phyloP scores from a whole-genome alignment of 1,140 invertebrate genomes.

The Neuroterus valhalla region DNA sequence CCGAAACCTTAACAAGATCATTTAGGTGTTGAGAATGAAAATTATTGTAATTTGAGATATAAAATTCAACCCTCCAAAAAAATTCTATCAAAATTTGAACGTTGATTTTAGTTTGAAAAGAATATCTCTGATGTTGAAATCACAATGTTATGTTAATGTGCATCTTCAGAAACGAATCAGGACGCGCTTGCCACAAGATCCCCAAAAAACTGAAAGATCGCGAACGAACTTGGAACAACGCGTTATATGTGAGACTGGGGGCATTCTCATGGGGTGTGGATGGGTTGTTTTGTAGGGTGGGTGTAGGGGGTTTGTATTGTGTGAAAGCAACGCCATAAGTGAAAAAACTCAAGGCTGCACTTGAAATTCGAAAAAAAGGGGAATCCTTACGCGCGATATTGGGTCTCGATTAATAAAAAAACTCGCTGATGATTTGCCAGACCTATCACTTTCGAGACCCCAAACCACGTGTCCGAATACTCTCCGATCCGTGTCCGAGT shows the following conservation, averaged over 20 bases:
- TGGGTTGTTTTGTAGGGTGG: conserved; percentile 60
- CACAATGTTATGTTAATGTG: background rate
- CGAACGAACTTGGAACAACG: conserved; percentile 73
- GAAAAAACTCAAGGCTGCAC: conserved; percentile 74
- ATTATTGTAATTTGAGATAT: no score
- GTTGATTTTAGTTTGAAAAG: no score
- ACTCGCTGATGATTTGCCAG: background rate
- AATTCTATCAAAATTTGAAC: no score
- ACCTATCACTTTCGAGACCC: background rate
- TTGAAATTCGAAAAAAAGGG: conserved; percentile 66
- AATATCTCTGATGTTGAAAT: background rate
- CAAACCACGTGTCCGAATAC: conserved; percentile 56
- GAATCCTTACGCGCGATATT: conserved; percentile 48
- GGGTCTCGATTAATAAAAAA: conserved; percentile 34
- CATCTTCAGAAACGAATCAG: background rate
- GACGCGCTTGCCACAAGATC: conserved; percentile 4
- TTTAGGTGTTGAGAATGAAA: no score
- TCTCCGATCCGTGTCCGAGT: conserved; percentile 70
- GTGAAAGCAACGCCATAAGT: conserved; percentile 74
- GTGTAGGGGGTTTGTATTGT: conserved; percentile 71
- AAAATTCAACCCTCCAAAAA: no score
- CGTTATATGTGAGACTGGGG: conserved; percentile 70
- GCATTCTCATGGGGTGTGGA: conserved; percentile 61
- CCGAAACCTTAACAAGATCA: no score
- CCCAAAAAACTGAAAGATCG: conserved; percentile 53